These are phyloP conservation scores for Xylota segnis DNA, from an alignment of 2,888 invertebrate genomes.

Conservation along the genomic window DNA sequence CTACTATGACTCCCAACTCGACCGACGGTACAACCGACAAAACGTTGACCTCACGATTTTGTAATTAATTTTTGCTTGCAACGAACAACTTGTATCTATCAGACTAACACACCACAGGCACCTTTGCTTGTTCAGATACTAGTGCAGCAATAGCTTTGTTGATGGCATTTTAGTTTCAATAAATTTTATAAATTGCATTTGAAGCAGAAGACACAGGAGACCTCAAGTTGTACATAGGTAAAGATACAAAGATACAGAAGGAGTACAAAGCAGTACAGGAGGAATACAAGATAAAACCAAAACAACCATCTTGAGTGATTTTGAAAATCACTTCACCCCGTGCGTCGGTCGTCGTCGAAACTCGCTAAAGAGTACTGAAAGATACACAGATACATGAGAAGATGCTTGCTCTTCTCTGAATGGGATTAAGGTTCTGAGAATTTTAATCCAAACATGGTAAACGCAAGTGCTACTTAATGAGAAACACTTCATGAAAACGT, in stretches of 20 bases:
- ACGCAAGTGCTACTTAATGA: constrained; percentile 52
- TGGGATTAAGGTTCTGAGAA: constrained; percentile 58
- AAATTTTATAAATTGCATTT: constrained; percentile 31
- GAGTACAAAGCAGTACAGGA: constrained; percentile 5
- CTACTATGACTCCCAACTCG: not conserved
- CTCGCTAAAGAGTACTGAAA: not conserved
- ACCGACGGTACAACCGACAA: constrained; percentile 21
- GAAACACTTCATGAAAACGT: constrained; percentile 41
- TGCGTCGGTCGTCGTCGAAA: too few species aligned
- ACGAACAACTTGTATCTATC: not conserved
- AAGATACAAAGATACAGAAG: constrained; percentile 20
- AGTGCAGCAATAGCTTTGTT: not conserved
- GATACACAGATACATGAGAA: not conserved
- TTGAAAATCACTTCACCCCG: constrained; percentile 52
- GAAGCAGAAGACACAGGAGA: constrained; percentile 1
- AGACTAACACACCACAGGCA: constrained; percentile 4
- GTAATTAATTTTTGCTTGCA: constrained; percentile 65
- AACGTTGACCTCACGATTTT: constrained; percentile 69
- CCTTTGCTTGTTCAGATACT: not conserved
- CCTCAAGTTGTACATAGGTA: not conserved
- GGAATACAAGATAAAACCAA: constrained; percentile 5
- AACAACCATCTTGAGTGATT: constrained; percentile 45
- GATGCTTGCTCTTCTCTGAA: constrained; percentile 58
- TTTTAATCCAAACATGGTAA: constrained; percentile 49
- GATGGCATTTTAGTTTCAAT: constrained; percentile 20